Evolutionary conservation across 2,888 invertebrate genomes (phyloP).

Genomic region (Orgyia antiqua): DNA sequence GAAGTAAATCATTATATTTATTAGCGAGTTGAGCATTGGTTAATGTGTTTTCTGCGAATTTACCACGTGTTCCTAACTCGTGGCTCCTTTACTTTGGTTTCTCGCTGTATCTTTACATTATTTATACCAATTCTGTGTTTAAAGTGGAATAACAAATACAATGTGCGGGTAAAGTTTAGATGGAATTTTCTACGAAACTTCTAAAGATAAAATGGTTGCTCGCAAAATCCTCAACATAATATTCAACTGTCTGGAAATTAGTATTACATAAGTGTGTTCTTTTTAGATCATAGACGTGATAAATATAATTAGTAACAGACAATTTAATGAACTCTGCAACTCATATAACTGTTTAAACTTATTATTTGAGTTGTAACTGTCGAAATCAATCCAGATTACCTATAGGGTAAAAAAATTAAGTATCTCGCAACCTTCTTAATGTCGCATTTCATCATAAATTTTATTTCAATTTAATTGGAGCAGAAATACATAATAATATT

Average conservation of each 20-base stretch:
- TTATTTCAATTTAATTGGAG: too few species aligned
- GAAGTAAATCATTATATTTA: conserved; percentile 18
- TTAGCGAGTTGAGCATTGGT: conserved; percentile 15
- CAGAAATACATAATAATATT: too few species aligned
- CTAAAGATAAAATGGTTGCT: conserved; percentile 24
- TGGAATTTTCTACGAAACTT: conserved; percentile 28
- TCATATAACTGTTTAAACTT: too few species aligned
- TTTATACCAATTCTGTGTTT: conserved; percentile 36
- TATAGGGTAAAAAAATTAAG: too few species aligned
- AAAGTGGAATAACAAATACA: conserved; percentile 34
- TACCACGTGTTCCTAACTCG: conserved; percentile 20
- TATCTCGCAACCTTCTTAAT: too few species aligned
- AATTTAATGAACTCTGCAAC: too few species aligned
- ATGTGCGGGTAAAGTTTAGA: conserved; percentile 24
- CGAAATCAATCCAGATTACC: too few species aligned
- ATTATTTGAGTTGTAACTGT: too few species aligned
- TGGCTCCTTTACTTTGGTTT: conserved; percentile 34
- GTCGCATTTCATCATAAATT: too few species aligned
- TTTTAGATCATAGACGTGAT: too few species aligned
- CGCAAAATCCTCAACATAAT: conserved; percentile 2
- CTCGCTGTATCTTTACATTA: conserved; percentile 31
- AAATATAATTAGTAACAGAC: too few species aligned
- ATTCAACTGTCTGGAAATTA: background rate
- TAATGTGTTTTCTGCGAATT: conserved; percentile 30
- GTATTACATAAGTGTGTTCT: too few species aligned